These are phyloP conservation scores for Chloebia gouldiae DNA, from an alignment of 2,113 vertebrate species.

Conservation along the genomic window DNA sequence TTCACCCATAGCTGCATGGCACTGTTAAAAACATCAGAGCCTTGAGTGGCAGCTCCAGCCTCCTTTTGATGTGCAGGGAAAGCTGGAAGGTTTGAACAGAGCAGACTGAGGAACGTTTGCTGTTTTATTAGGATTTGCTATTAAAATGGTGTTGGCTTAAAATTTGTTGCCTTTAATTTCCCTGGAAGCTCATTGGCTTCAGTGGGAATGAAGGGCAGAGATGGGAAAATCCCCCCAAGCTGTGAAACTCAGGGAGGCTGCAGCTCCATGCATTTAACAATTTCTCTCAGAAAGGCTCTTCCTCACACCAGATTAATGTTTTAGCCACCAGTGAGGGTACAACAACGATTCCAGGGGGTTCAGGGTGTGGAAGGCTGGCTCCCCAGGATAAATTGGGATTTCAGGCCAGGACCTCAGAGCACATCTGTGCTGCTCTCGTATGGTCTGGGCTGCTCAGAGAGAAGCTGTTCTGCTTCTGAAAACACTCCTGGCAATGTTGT, in stretches of 20 bases:
- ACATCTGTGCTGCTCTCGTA: background rate
- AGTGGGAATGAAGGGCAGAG: background rate
- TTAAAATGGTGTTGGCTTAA: background rate
- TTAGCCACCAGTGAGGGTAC: accelerated
- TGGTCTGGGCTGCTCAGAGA: background rate
- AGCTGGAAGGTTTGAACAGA: background rate
- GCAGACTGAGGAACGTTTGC: background rate
- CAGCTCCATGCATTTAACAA: background rate
- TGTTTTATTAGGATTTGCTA: background rate
- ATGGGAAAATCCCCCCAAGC: background rate
- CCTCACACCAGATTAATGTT: background rate
- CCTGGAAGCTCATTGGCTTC: background rate
- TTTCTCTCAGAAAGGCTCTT: background rate
- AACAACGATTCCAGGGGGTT: background rate
- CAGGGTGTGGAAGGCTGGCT: background rate
- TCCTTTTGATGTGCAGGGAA: background rate
- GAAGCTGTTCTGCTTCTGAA: background rate
- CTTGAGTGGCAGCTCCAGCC: background rate
- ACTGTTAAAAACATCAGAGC: background rate
- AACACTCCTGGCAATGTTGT: background rate
- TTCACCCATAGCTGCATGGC: background rate
- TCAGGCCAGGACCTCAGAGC: background rate
- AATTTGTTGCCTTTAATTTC: background rate
- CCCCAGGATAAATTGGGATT: background rate
- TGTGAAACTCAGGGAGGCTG: background rate